Evolutionary conservation across 2,888 invertebrate species (phyloP), one percentile per base, ranked within the genome.

Genomic region (Cephus sareptanus): DNA sequence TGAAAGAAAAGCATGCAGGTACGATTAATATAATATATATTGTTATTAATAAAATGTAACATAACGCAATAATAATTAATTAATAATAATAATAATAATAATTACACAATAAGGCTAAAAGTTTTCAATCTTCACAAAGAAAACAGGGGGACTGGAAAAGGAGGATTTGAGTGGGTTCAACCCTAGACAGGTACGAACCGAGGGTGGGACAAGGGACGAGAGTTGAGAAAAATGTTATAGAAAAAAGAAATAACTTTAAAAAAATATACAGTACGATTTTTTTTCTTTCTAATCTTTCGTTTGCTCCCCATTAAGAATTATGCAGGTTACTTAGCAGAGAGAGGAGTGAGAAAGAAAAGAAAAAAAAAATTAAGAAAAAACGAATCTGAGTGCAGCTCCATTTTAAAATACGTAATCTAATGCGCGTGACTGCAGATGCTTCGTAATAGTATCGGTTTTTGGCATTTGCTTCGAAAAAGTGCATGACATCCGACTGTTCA

Each of bases 31-130:
- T 87, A 89, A 90, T 91, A 90, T 56, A 56, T 91, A 91, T 90
- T 91, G 90, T 88, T 89, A 90, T 89, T 87, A 89, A 91, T 90
- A 90, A 91, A 90, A 88, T 90, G 86, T 90, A 91, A 91, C 91
- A 90, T 90, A 90, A 90, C 90, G 88, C 89, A 90, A 90, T 90
- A 90, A 90, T 89, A 88, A 87, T 87, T 80, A 76, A 84, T 82
- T 85, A 84, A 79, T 87, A 88, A 87, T 35, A 35, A 35, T 34
- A 34, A 34, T 89, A 87, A 87, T 87, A 88, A 89, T 90, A 90
- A 90, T 89, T 88, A 90, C 87, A 90, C 84, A 86, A 86, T 89
- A 88, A 86, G 82, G 84, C 85, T 88, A 87, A 83, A 82, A 85
- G n/a, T 40, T 85, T 85, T 82, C 83, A 84, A 82, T 85, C 85